These are phyloP conservation scores for Corythoichthys intestinalis DNA, from an alignment of 2,113 vertebrate genomes.

Conservation along the genomic window DNA sequence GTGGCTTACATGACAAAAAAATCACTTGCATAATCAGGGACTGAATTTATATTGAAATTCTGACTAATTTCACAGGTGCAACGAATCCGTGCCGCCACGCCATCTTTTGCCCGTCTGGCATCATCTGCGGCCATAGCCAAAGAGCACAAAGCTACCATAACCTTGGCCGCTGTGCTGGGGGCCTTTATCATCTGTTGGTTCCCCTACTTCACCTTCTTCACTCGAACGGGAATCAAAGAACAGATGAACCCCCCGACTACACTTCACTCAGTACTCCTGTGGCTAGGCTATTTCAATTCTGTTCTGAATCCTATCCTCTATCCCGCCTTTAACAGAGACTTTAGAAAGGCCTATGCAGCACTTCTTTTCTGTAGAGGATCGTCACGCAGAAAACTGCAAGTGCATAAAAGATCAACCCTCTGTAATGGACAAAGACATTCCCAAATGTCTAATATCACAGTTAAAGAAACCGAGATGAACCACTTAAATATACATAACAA, in stretches of 20 bases:
- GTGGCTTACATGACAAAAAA: too few species aligned
- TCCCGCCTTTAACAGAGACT: constrained; percentile 86
- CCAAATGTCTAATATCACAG: constrained; percentile 27
- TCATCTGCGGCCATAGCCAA: constrained; percentile 64
- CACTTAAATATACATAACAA: constrained; percentile 11
- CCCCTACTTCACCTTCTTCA: constrained; percentile 88
- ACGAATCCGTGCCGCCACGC: constrained; percentile 64
- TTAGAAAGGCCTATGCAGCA: constrained; percentile 80
- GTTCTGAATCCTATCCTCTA: constrained; percentile 93
- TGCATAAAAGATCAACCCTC: constrained; percentile 32
- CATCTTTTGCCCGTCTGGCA: constrained; percentile 55
- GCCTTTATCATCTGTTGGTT: constrained; percentile 91
- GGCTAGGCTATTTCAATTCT: constrained; percentile 93
- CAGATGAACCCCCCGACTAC: constrained; percentile 40
- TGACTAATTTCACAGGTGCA: constrained; percentile 47
- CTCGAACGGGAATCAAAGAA: constrained; percentile 71
- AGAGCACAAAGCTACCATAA: constrained; percentile 92
- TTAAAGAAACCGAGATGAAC: constrained; percentile 26
- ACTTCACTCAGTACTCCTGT: constrained; percentile 68
- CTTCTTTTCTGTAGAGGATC: constrained; percentile 73
- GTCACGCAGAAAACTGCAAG: constrained; percentile 7
- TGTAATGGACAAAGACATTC: constrained; percentile 41
- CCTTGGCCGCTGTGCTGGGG: constrained; percentile 85
- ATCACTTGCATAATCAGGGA: too few species aligned
- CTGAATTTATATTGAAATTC: neutral